A percentile compares a stretch with the other conserved stretches of the same genome.
Evolutionary conservation across 2,113 vertebrate species (phyloP).

Genomic region (Sinosuthora webbiana): DNA sequence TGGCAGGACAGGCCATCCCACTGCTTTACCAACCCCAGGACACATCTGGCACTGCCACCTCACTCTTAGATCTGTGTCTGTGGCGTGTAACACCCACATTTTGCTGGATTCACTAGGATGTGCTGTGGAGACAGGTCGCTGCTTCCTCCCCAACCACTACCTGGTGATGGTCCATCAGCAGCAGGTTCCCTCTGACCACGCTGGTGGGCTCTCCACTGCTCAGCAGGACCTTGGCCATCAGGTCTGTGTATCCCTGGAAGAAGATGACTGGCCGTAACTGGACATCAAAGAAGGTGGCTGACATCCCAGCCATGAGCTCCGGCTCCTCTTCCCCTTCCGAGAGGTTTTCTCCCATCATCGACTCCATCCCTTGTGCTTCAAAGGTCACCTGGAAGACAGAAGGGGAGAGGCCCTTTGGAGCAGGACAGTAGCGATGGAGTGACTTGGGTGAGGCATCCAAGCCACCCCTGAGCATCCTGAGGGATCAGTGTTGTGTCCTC

Average conservation of each 20-base stretch:
- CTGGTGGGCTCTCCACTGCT: constrained; percentile 53
- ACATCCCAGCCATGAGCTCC: constrained; percentile 60
- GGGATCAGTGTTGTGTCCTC: no score
- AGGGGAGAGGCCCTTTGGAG: not conserved
- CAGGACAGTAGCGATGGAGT: not conserved
- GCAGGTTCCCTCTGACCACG: constrained; percentile 59
- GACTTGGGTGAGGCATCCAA: not conserved
- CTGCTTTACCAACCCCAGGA: not conserved
- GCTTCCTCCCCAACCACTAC: not conserved
- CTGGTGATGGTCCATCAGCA: constrained; percentile 73
- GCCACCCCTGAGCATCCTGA: not conserved
- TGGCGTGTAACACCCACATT: rapidly evolving
- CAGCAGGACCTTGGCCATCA: constrained; percentile 68
- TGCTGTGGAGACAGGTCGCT: not conserved
- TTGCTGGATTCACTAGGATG: not conserved
- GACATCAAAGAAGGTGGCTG: constrained; percentile 57
- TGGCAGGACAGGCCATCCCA: not conserved
- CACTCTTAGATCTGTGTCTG: rapidly evolving
- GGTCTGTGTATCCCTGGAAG: constrained; percentile 70
- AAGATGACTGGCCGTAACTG: constrained; percentile 50
- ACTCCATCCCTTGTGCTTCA: constrained; percentile 68
- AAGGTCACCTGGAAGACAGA: constrained; percentile 51
- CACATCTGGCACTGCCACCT: not conserved
- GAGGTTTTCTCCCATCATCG: not conserved
- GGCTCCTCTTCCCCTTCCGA: constrained; percentile 11